Evolutionary conservation across 1,140 invertebrate genomes (phyloP).

Genomic region (Hycleus cichorii): DNA sequence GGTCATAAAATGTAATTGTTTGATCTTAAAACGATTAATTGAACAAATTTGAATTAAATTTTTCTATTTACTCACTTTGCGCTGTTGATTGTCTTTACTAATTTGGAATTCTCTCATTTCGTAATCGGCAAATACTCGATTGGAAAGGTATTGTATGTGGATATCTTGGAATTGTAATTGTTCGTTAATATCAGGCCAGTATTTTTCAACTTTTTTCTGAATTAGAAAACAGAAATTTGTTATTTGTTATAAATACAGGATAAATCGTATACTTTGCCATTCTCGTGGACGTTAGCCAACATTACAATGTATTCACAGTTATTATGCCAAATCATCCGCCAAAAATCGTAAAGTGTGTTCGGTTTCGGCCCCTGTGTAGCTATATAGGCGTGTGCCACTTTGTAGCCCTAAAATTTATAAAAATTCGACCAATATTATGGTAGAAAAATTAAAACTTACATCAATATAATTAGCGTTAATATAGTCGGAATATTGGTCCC

Average conservation of each 20-base stretch:
- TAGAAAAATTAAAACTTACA: neutral
- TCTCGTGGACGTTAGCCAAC: conserved; percentile 68
- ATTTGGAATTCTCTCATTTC: conserved; percentile 47
- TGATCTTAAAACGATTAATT: conserved; percentile 21
- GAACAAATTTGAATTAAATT: no score
- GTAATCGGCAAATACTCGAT: conserved; percentile 45
- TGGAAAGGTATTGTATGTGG: conserved; percentile 40
- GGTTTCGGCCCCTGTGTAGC: conserved; percentile 70
- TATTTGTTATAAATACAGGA: neutral
- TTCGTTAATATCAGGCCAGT: conserved; percentile 51
- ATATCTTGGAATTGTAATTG: conserved; percentile 40
- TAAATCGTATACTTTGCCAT: conserved; percentile 48
- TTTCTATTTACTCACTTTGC: conserved; percentile 5
- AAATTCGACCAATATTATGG: no score
- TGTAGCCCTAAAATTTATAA: conserved; percentile 50
- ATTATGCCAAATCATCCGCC: conserved; percentile 70
- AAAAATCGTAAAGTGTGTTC: conserved; percentile 66
- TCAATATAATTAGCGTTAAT: conserved; percentile 30
- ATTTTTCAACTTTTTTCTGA: conserved; percentile 53
- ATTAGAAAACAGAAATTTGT: conserved; percentile 7
- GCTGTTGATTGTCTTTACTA: conserved; percentile 44
- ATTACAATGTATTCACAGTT: conserved; percentile 65
- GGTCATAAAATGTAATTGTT: conserved; percentile 46
- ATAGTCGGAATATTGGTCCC: conserved; percentile 30
- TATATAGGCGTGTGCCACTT: conserved; percentile 59